Percentiles rank a stretch among this genome's conserved stretches.
Conservation (phyloP, 2,113 vertebrate species). For the Melanocharis versteri region DNA sequence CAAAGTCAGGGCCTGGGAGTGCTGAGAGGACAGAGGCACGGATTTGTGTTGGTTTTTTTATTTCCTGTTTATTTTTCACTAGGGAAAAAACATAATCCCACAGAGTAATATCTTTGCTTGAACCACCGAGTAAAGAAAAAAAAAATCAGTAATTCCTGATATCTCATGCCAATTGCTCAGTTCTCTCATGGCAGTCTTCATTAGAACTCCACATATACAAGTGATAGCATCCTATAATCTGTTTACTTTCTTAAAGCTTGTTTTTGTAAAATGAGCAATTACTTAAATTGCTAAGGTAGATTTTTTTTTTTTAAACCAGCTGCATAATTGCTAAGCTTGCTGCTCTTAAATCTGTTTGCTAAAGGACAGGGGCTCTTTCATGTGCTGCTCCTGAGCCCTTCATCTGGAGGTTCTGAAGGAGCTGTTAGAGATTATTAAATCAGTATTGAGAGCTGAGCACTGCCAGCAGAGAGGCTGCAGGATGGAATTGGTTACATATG, state of each 20-base stretch:
- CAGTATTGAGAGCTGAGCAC: not conserved
- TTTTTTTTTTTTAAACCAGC: not conserved
- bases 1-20: not conserved
- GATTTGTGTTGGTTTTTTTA: not conserved
- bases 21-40: not conserved
- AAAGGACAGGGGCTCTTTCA: not conserved
- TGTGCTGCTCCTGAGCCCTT: not conserved
- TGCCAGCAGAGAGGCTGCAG: not conserved
- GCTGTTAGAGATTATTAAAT: not conserved
- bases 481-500: not conserved
- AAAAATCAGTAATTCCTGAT: not conserved
- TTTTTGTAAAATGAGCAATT: not conserved
- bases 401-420: not conserved
- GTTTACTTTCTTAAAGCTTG: not conserved
- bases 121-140: not conserved
- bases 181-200: not conserved
- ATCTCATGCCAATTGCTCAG: not conserved
- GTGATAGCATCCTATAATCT: not conserved
- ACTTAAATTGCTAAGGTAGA: not conserved
- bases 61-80: not conserved
- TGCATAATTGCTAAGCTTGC: not conserved
- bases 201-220: not conserved
- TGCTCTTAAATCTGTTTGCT: not conserved
- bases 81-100: not conserved
- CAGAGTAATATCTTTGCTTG: not conserved